phyloP scores from a whole-genome alignment of 2,888 invertebrate species.

The Elgonia sp. region DNA sequence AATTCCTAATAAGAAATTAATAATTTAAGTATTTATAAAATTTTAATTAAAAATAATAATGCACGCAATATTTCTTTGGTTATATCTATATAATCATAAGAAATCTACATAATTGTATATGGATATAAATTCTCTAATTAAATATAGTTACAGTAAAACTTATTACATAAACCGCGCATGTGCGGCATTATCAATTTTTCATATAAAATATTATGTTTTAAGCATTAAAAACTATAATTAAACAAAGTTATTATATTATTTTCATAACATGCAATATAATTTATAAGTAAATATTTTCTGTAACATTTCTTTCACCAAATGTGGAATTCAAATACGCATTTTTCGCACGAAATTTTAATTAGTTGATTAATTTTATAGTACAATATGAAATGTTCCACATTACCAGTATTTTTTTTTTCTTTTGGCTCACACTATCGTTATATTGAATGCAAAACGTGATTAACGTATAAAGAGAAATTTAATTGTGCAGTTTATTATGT shows the following conservation, averaged over 20 bases:
- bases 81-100: background rate
- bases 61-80: too few species aligned
- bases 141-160: slow-evolving; percentile 4
- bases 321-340: background rate
- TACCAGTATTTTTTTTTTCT: background rate
- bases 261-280: slow-evolving; percentile 19
- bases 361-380: background rate
- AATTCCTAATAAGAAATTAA: too few species aligned
- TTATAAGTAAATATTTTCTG: too few species aligned
- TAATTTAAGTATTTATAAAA: too few species aligned
- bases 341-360: background rate
- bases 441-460: slow-evolving; percentile 3
- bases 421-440: background rate
- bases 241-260: slow-evolving; percentile 8
- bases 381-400: background rate
- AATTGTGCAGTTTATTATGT: slow-evolving; percentile 21
- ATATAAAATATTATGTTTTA: slow-evolving; percentile 3
- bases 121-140: background rate
- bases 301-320: too few species aligned
- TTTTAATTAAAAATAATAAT: too few species aligned
- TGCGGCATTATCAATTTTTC: slow-evolving; percentile 10
- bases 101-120: background rate
- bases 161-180: background rate
- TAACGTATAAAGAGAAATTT: slow-evolving; percentile 35
- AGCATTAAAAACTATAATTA: background rate